Base-by-base conservation (phyloP, 1,140 invertebrate genomes). In the Streblospio benedicti region DNA sequence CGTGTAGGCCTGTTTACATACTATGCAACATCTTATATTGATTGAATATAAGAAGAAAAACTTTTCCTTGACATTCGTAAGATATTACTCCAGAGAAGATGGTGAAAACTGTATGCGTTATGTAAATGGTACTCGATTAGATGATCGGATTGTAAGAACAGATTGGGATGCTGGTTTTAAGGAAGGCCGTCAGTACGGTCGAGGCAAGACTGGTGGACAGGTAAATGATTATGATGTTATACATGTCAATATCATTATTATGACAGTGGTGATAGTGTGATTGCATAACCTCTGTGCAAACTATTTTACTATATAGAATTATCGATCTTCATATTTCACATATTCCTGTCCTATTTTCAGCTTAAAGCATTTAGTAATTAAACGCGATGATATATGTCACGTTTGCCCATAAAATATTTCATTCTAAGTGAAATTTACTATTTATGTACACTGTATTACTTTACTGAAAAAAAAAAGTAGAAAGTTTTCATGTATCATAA, bases 151-250 rank as follows among this genome's bases (percentile, higher is more conserved):
- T 52, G 92, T 99, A 27, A 82, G 97, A 71, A 95, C 93, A 57
- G 96, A 99, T 80, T 99, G 95, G 94, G 97, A 99, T 80, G 94
- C 94, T 49, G 97, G 97, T 3, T 99, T 99, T 80, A 85, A 94
- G 54, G 96, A 99, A 82, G 97, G 96, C 2, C 81, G 97, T 70
- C 96, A 99, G 75, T 99, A 92, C 82, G 97, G 97, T 18, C 81
- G 97, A 68, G 97, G 97, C 30, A 97, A 97, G 82, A 93, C 89
- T 73, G 97, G 97, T 49, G 97, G 97, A 72, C 96, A 99, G 84
- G 91, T 94, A 79, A 75, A n/a, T n/a, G n/a, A n/a, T n/a, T n/a
- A n/a, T n/a, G n/a, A n/a, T n/a, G n/a, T n/a, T n/a, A n/a, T n/a
- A n/a, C n/a, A n/a, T n/a, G n/a, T n/a, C n/a, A n/a, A n/a, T 63